Base-by-base conservation (phyloP, 2,888 invertebrate species). In the Sarcophaga subvicina region DNA sequence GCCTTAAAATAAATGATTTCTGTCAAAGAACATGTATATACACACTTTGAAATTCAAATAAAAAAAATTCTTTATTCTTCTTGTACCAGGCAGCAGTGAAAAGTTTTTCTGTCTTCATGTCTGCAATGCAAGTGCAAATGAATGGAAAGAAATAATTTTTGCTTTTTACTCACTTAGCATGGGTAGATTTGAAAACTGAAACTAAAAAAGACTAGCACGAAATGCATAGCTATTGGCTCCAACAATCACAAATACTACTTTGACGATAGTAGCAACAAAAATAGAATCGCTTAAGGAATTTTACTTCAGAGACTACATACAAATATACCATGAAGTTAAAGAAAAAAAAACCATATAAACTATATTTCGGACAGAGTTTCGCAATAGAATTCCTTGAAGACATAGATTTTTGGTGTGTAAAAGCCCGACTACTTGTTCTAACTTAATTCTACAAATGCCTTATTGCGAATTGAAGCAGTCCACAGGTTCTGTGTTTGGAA, bases 271-370 rank as follows among this genome's bases (percentile, higher is more conserved):
- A 69, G 67, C 59, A 66, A 47, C 6, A 17, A 76, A 64, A 77
- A 67, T 72, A 64, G 59, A 81, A 78, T 37, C 69, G 27, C 73
- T 73, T 45, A 37, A 70, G 70, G 17, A 82, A 81, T 78, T 81
- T 69, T 72, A 77, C 70, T 75, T 20, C 5, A 17, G n/a, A 66
- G 72, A 79, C 81, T 81, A 64, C 85, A 85, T 85, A 81, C 73
- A 75, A 85, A 79, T 70, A 81, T 71, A 17, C 62, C 47, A 64
- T 20, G 17, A 22, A 60, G 62, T 47, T 27, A 69, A 47, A 60
- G 60, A 62, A 27, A 11, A 1, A 64, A 60, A 62, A 69, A 47
- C n/a, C 0, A 64, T 3, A 1, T 1, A 59, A 60, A 45, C 14
- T 45, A 10, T 6, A n/a, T 37, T 66, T 27, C 14, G 37, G 20